These are phyloP conservation scores for Corvus hawaiiensis DNA, from an alignment of 2,113 vertebrate genomes.

Conservation along the genomic window DNA sequence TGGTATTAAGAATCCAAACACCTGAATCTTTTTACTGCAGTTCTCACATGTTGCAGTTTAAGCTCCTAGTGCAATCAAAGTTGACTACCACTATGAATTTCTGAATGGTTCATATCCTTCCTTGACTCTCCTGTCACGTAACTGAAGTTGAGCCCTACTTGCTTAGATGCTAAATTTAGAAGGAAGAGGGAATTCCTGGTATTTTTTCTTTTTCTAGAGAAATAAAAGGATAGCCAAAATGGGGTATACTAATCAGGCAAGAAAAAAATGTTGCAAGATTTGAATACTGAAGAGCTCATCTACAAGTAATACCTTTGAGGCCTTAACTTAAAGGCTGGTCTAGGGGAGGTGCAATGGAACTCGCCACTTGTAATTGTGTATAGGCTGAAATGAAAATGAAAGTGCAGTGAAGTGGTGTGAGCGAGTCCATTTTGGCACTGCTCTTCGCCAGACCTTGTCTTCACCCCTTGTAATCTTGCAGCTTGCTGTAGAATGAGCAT, in stretches of 20 bases:
- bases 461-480: background rate
- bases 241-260: background rate
- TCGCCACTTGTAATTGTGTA: fast-evolving
- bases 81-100: background rate
- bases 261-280: background rate
- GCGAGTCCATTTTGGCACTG: background rate
- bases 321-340: background rate
- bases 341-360: background rate
- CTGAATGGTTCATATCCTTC: background rate
- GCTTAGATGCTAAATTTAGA: background rate
- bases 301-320: background rate
- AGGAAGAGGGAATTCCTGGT: background rate
- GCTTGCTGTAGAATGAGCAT: background rate
- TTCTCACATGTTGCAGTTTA: background rate
- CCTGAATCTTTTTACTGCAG: background rate
- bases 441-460: background rate
- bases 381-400: background rate
- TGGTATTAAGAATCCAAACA: background rate
- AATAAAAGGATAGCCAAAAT: background rate
- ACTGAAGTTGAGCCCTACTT: background rate
- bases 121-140: background rate
- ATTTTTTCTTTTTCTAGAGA: background rate
- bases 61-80: background rate
- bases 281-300: background rate
- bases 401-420: background rate